Conservation (phyloP, 2,113 vertebrate species). For the Phycodurus eques region DNA sequence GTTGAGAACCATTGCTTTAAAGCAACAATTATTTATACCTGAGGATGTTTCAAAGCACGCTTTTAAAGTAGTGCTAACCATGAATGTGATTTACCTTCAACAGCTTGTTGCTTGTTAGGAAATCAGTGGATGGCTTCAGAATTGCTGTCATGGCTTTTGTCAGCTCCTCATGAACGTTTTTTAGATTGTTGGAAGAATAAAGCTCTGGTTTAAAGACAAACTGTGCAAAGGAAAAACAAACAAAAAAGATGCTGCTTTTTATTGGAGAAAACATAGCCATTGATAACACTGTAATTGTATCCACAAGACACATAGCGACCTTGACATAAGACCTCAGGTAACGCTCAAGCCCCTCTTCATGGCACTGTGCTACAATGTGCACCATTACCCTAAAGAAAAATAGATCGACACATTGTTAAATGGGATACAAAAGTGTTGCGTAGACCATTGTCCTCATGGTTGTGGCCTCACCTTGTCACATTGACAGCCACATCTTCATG, state of each 20-base stretch:
- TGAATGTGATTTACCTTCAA: constrained; percentile 82
- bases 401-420: not conserved
- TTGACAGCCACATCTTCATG: constrained; percentile 94
- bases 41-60: not conserved
- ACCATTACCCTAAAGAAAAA: constrained; percentile 87
- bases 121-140: constrained; percentile 94
- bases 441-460: not conserved
- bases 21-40: not conserved
- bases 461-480: constrained; percentile 80
- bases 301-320: constrained; percentile 65
- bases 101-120: constrained; percentile 95
- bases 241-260: not conserved
- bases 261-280: not conserved
- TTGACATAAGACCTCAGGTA: constrained; percentile 94
- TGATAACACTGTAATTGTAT: not conserved
- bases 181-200: constrained; percentile 77
- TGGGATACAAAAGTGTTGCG: not conserved
- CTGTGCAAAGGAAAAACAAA: constrained; percentile 57
- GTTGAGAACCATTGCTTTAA: too few species aligned
- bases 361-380: constrained; percentile 96
- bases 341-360: constrained; percentile 93
- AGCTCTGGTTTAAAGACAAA: constrained; percentile 91
- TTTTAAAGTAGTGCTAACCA: not conserved
- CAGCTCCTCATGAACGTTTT: constrained; percentile 92
- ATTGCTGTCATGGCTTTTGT: constrained; percentile 94